Conservation (phyloP, 2,888 invertebrate species). For the Hirtodrosophila confusa region DNA sequence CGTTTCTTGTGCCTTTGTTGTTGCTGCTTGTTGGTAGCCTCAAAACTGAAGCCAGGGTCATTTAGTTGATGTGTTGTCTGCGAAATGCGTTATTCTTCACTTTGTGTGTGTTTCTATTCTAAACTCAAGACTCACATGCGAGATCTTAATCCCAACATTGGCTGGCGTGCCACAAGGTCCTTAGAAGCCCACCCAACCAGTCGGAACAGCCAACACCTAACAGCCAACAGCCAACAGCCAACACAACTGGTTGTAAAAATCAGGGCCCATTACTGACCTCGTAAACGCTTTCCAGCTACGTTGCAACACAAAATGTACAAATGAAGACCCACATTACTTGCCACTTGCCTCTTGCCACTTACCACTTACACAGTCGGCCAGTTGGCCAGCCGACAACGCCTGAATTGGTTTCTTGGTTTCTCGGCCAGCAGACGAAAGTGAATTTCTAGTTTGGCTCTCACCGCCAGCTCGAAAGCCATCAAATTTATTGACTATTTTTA, state of each 20-base stretch:
- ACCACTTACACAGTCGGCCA: conserved; percentile 9
- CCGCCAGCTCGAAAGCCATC: conserved; percentile 55
- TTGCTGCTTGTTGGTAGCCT: conserved; percentile 21
- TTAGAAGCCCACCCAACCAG: conserved; percentile 31
- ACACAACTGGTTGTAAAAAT: conserved; percentile 42
- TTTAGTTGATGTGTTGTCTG: conserved; percentile 23
- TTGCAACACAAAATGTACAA: conserved; percentile 27
- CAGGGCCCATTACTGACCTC: conserved; percentile 63
- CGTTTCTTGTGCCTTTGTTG: conserved; percentile 21
- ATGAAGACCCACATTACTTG: conserved; percentile 60
- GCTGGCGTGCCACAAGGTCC: conserved; percentile 54
- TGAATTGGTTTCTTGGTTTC: conserved; percentile 68
- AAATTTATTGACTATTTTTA: conserved; percentile 46
- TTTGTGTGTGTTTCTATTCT: conserved; percentile 15
- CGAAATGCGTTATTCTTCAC: conserved; percentile 17
- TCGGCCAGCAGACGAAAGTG: conserved; percentile 67
- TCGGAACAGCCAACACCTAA: conserved; percentile 15
- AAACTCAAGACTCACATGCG: conserved; percentile 39
- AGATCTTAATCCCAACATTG: conserved; percentile 45
- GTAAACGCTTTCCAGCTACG: conserved; percentile 38
- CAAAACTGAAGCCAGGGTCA: conserved; percentile 40
- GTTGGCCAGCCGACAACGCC: conserved; percentile 45
- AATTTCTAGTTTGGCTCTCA: conserved; percentile 54
- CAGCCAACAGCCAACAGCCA: background rate
- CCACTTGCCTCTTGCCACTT: conserved; percentile 34